These are phyloP conservation scores for Hylaeus volcanicus DNA, from an alignment of 1,140 invertebrate species.

Conservation along the genomic window DNA sequence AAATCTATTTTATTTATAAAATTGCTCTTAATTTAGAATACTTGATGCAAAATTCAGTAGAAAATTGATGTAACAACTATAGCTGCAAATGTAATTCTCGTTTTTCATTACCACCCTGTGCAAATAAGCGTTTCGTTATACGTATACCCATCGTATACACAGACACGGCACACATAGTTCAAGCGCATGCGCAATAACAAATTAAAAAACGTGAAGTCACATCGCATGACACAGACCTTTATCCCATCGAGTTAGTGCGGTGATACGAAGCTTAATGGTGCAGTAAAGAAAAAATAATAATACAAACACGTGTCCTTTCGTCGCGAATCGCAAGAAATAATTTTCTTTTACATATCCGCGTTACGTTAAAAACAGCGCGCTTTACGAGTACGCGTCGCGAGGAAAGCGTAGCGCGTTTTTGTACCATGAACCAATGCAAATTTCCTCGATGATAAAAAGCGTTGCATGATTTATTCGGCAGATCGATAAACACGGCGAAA, in stretches of 20 bases:
- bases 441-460: neutral
- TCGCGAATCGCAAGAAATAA: neutral
- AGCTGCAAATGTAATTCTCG: neutral
- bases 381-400: neutral
- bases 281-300: slow-evolving; percentile 9
- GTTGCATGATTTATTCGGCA: neutral
- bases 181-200: slow-evolving; percentile 38
- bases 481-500: neutral
- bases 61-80: too few species aligned
- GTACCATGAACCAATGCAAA: neutral
- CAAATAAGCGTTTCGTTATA: neutral
- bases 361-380: neutral
- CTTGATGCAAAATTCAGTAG: too few species aligned
- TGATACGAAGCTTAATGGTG: slow-evolving; percentile 22
- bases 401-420: too few species aligned
- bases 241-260: neutral
- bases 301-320: neutral
- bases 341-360: neutral
- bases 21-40: too few species aligned
- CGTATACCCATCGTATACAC: neutral
- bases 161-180: slow-evolving; percentile 3
- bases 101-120: slow-evolving; percentile 3
- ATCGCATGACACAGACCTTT: slow-evolving; percentile 10
- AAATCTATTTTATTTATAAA: too few species aligned
- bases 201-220: slow-evolving; percentile 9